Percentiles rank a stretch among this genome's conserved stretches.
phyloP scores from a whole-genome alignment of 2,797 vertebrate genomes.

The Enteromius argenteus region DNA sequence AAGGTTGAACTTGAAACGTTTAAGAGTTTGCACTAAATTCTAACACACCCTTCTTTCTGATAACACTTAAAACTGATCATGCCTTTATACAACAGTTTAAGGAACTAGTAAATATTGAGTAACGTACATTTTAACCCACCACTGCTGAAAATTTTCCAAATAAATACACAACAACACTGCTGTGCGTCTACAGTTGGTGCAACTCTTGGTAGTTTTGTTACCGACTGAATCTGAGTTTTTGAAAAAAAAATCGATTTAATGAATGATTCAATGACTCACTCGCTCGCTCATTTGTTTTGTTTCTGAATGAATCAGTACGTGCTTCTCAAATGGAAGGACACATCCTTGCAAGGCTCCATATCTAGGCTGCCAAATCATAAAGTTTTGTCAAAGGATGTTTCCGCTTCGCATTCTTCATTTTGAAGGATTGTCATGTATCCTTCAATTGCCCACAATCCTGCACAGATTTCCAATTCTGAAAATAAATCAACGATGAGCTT shows the following conservation, averaged over 20 bases:
- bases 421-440: neutral
- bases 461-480: neutral
- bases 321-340: neutral
- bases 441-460: neutral
- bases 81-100: neutral
- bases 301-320: neutral
- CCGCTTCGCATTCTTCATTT: neutral
- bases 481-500: neutral
- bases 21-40: neutral
- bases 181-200: neutral
- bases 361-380: neutral
- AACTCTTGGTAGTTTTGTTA: neutral
- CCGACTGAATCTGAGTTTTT: neutral
- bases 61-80: neutral
- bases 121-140: neutral
- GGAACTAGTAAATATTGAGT: neutral
- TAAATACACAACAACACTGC: neutral
- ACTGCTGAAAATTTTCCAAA: neutral
- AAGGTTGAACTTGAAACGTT: neutral
- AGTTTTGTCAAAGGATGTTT: neutral
- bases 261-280: neutral
- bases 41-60: neutral
- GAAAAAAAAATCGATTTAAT: neutral
- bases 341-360: neutral
- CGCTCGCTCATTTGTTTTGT: neutral